Evolutionary conservation across 2,113 vertebrate species (phyloP).

Genomic region (Erythrolamprus reginae): DNA sequence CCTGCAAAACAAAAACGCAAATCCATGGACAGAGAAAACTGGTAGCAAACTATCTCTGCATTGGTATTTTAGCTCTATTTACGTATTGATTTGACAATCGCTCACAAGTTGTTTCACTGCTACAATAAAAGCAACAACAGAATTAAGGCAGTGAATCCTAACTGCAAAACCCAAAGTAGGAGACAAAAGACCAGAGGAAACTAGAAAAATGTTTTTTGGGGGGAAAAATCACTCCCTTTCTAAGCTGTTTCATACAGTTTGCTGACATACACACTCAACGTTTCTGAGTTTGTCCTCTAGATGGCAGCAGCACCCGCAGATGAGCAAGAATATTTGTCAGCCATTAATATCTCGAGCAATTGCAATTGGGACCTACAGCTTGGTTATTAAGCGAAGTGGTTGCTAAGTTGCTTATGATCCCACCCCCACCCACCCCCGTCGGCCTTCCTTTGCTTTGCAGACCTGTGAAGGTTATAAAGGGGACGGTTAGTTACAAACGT

Average conservation of each 20-base stretch:
- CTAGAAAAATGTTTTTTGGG: not conserved
- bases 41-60: not conserved
- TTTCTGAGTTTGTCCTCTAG: not conserved
- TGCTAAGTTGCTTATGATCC: not conserved
- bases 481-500: not conserved
- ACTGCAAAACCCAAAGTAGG: not conserved
- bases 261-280: not conserved
- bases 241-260: no score
- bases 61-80: not conserved
- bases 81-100: not conserved
- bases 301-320: not conserved
- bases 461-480: not conserved
- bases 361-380: not conserved
- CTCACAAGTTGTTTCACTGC: not conserved
- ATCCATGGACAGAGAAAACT: no score
- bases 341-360: rapidly evolving
- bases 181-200: not conserved
- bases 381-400: not conserved
- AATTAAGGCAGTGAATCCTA: not conserved
- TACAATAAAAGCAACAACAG: not conserved
- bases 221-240: not conserved
- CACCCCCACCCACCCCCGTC: no score
- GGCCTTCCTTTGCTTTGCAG: not conserved
- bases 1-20: no score
- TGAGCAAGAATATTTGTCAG: not conserved